A percentile compares a stretch with the other conserved stretches of the same genome.
Evolutionary conservation across 2,113 vertebrate species (phyloP).

Genomic region (western clawed frog (Xenopus tropicalis)): UCB_Xtro_10.0 CM004445.2:68221001-68221500

Average conservation of each 20-base stretch:
- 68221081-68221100: conserved; percentile 35
- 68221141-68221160: conserved; percentile 2
- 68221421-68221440: no score
- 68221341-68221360: no score
- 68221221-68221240: not conserved
- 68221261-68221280: not conserved
- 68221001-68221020: conserved; percentile 8
- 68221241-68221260: not conserved
- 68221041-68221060: conserved; percentile 3
- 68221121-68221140: conserved; percentile 12
- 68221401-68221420: no score
- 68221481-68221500: no score
- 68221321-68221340: no score
- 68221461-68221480: no score
- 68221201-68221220: not conserved
- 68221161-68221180: not conserved
- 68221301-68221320: no score
- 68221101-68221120: not conserved
- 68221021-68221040: conserved; percentile 14
- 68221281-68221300: no score
- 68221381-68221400: no score
- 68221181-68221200: not conserved
- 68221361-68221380: no score
- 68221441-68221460: no score
- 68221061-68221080: conserved; percentile 12